phyloP scores from a whole-genome alignment of 2,888 invertebrate genomes.

The Pilophorus perplexus region DNA sequence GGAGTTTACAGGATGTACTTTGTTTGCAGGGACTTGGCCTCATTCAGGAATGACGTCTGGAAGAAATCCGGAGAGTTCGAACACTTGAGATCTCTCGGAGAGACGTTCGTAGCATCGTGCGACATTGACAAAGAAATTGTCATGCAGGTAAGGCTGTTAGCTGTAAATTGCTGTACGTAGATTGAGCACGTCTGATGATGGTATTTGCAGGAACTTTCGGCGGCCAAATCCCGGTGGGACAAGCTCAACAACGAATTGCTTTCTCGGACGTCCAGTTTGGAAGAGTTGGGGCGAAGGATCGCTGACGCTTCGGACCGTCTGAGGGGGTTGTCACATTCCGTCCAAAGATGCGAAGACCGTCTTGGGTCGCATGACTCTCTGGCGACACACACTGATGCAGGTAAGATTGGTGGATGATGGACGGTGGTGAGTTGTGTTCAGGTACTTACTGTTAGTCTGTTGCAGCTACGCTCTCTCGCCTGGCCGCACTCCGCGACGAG shows the following conservation, averaged over 20 bases:
- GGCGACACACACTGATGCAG: conserved; percentile 41
- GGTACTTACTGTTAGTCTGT: neutral
- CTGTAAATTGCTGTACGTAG: conserved; percentile 59
- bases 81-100: conserved; percentile 71
- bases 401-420: neutral
- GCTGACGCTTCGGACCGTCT: conserved; percentile 82
- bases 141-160: conserved; percentile 57
- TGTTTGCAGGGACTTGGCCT: conserved; percentile 82
- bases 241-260: conserved; percentile 78
- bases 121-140: conserved; percentile 90
- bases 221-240: conserved; percentile 87
- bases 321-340: conserved; percentile 77
- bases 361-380: conserved; percentile 71
- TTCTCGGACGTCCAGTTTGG: conserved; percentile 73
- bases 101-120: conserved; percentile 77
- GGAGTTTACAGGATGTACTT: too few species aligned
- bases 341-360: conserved; percentile 86
- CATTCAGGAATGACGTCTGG: conserved; percentile 85
- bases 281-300: conserved; percentile 76
- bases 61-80: conserved; percentile 92
- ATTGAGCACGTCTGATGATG: neutral
- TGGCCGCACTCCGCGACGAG: conserved; percentile 61
- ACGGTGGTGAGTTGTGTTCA: neutral
- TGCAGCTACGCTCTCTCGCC: conserved; percentile 37
- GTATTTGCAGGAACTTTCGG: conserved; percentile 61